Evolutionary conservation across 2,113 vertebrate genomes (phyloP).

Genomic region (Acanthochromis polyacanthus): DNA sequence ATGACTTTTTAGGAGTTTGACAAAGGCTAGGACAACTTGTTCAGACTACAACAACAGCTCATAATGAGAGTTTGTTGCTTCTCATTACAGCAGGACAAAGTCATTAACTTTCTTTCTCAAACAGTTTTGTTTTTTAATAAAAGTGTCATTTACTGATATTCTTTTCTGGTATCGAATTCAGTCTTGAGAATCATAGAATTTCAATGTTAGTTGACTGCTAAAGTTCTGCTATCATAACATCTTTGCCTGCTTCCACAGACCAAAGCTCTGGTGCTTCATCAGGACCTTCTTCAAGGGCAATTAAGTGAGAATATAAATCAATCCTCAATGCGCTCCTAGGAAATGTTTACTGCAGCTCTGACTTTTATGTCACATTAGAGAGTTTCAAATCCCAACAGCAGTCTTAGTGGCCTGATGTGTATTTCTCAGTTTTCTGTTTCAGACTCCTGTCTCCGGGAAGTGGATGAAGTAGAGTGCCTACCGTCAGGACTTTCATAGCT

Average conservation of each 20-base stretch:
- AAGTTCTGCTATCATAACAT: background rate
- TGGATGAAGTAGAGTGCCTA: conserved; percentile 68
- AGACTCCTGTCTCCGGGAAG: conserved; percentile 66
- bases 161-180: too few species aligned
- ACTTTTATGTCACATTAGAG: conserved; percentile 59
- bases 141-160: too few species aligned
- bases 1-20: too few species aligned
- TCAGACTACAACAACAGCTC: too few species aligned
- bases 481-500: conserved; percentile 69
- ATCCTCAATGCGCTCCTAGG: conserved; percentile 5
- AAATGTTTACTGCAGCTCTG: conserved; percentile 38
- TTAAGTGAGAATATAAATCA: conserved; percentile 36
- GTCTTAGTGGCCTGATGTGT: conserved; percentile 39
- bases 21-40: too few species aligned
- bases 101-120: too few species aligned
- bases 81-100: too few species aligned
- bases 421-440: conserved; percentile 65
- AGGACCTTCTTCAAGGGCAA: conserved; percentile 35
- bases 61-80: too few species aligned
- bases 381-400: conserved; percentile 32
- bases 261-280: conserved; percentile 14
- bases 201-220: too few species aligned
- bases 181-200: too few species aligned
- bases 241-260: conserved; percentile 14
- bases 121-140: too few species aligned